Evolutionary conservation across 2,113 vertebrate species (phyloP), one percentile per base, ranked within the genome.

Genomic region (Dryoscopus gambensis): DNA sequence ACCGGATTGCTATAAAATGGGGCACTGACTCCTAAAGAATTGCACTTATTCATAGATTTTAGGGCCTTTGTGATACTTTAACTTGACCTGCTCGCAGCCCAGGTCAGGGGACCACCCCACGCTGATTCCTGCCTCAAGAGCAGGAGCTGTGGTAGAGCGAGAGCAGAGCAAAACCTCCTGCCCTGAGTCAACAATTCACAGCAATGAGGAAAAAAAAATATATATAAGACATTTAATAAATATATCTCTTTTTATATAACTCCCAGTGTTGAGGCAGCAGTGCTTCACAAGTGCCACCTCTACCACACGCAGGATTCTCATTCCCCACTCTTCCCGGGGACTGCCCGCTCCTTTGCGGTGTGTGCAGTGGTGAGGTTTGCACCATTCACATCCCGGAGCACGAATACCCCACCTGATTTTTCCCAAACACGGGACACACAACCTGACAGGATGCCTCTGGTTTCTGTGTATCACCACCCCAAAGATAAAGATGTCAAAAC

Each of bases 11-110:
- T 93, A 30, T 96, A 95, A 97, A 95, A 88, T 27, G 6, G 30
- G 79, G 95, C 94, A 94, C 83, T 92, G 90, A 96, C 67, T 97
- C 88, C 35, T 62, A 73, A 96, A 88, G 96, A 96, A 93, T 14
- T 73, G 50, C 88, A 86, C 83, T 97, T 92, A 93, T 93, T 96
- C 90, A 93, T 46, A 93, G 92, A 88, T 93, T 96, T 96, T 83
- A 93, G 79, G 83, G 85, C 67, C 30, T 96, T 97, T 95, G 96
- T 93, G 82, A 85, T 80, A 49, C 75, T 93, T 94, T 80, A 83
- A 84, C 83, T 86, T 93, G 96, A 95, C 88, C 95, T 87, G 77
- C 57, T 67, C 47, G 22, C 65, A 87, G 77, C 73, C 23, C 83
- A 84, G 94, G 90, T 88, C 96, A 97, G 71, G 27, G 39, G 79